A percentile compares a stretch with the other conserved stretches of the same genome.
phyloP scores from a whole-genome alignment of 2,113 vertebrate genomes.

The Tychaedon coryphoeus region DNA sequence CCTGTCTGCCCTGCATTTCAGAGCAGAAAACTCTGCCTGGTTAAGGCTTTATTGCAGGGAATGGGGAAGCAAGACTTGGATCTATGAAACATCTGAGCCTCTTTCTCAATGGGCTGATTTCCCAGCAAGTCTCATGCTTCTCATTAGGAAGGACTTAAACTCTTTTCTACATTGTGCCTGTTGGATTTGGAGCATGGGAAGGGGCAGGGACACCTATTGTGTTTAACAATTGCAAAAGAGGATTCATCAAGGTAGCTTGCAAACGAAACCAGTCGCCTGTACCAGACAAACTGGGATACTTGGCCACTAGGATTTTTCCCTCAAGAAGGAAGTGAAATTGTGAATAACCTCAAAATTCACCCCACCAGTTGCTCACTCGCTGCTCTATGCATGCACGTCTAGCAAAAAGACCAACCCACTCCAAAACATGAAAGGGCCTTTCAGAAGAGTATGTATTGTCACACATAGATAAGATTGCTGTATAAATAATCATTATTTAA shows the following conservation, averaged over 20 bases:
- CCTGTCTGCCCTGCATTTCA: neutral
- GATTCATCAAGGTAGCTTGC: neutral
- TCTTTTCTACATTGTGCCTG: neutral
- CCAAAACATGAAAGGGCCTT: neutral
- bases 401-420: neutral
- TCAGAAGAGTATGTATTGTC: neutral
- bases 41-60: neutral
- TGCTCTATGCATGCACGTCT: neutral
- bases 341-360: neutral
- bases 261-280: neutral
- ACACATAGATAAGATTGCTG: neutral
- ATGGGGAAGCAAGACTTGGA: neutral
- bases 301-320: neutral
- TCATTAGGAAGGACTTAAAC: neutral
- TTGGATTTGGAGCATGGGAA: neutral
- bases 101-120: neutral
- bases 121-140: neutral
- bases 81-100: neutral
- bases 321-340: neutral
- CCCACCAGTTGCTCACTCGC: accelerated
- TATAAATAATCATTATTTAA: neutral
- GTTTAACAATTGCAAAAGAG: neutral
- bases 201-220: neutral
- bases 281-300: neutral
- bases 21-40: neutral